These are phyloP conservation scores for Leptosomus discolor DNA, from an alignment of 2,113 vertebrate species.

Conservation along the genomic window DNA sequence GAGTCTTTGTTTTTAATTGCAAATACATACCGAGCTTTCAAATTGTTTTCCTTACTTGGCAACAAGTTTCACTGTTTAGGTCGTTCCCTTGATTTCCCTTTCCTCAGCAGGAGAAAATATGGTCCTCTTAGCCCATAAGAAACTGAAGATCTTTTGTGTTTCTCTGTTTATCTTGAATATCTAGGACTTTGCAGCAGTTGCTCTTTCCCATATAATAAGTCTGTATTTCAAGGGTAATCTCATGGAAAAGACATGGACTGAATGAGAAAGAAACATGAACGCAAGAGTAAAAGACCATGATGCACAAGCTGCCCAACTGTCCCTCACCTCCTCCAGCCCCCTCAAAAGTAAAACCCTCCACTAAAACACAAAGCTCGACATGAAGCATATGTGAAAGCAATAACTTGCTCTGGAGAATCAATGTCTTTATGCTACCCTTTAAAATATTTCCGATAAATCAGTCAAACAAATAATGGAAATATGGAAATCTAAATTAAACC, in stretches of 20 bases:
- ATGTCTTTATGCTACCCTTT: background rate
- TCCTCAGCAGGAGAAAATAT: background rate
- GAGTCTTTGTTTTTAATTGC: background rate
- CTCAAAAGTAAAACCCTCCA: background rate
- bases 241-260: background rate
- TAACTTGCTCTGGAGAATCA: background rate
- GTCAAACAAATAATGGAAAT: conserved; percentile 33
- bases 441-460: conserved; percentile 36
- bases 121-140: background rate
- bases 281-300: background rate
- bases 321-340: background rate
- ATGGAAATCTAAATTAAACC: conserved; percentile 9
- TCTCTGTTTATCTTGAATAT: background rate
- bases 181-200: background rate
- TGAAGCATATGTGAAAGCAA: background rate
- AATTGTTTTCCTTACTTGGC: background rate
- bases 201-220: background rate
- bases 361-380: background rate
- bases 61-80: background rate
- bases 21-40: background rate
- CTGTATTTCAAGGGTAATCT: background rate
- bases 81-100: background rate
- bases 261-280: background rate
- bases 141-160: background rate
- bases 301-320: background rate